Base-by-base conservation (phyloP, 2,797 vertebrate species). In the Neoniphon sammara region DNA sequence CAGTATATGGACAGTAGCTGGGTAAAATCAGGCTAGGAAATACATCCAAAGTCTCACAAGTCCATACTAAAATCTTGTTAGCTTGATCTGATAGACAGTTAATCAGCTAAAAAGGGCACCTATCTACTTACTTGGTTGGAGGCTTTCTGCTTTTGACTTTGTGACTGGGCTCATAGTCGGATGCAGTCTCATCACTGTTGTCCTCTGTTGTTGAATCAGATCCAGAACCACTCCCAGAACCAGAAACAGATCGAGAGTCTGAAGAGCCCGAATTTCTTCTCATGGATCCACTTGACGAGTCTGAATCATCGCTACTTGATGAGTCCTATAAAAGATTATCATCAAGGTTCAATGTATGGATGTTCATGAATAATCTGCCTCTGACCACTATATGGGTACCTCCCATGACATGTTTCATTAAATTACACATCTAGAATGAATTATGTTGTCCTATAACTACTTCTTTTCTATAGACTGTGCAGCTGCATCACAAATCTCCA, bases 141-240 rank as follows among this genome's bases (percentile, higher is more conserved):
- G 96, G 96, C 85, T 98, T 98, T 85, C 95, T 95, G 91, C 96
- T 98, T 93, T 96, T 98, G 70, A 97, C 95, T 93, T 97, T 97
- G 89, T 96, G 96, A 94, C 96, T 97, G 39, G 98, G 98, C 83
- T 99, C 97, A 88, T 99, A 99, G 91, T 99, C 98, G 56, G 98
- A 99, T 66, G 96, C 97, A 0, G 97, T 98, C 83, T 97, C 98
- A 10, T 98, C 96, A 73, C 95, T 96, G 92, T 96, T 92, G 70
- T 95, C 95, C 66, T 95, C 95, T 0, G 94, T 95, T 69, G 98
- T 96, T 0, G 97, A 95, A 80, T 93, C 91, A 11, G 94, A 94
- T 61, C 87, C 91, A 62, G 94, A 95, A 25, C 89, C 93, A 17
- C 96, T 96, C 1, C 89, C 93, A 56, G 94, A 95, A 52, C 94